Percentiles rank a stretch among this genome's conserved stretches.
These are phyloP conservation scores for Pangasius sanitwongsei DNA, from an alignment of 2,797 vertebrate genomes.

Conservation along the genomic window DNA sequence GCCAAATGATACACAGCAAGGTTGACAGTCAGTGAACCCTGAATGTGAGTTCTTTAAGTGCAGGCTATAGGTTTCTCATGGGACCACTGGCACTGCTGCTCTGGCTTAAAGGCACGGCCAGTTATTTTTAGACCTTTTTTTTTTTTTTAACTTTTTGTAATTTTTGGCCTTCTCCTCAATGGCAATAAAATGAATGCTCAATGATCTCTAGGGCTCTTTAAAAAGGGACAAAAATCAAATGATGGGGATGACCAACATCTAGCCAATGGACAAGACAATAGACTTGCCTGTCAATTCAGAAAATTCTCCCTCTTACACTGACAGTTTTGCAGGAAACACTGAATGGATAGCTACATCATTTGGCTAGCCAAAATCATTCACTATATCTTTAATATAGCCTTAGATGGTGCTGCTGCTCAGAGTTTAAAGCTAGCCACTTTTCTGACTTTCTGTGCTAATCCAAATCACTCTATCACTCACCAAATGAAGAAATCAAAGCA, in stretches of 20 bases:
- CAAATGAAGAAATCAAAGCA: not conserved
- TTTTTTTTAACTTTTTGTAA: not conserved
- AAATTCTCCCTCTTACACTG: not conserved
- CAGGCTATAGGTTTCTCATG: not conserved
- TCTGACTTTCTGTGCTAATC: not conserved
- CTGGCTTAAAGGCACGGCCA: not conserved
- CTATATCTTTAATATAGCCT: slow-evolving; percentile 35
- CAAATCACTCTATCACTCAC: not conserved
- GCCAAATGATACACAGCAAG: not conserved
- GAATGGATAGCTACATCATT: not conserved
- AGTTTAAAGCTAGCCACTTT: slow-evolving; percentile 15
- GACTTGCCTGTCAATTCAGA: not conserved
- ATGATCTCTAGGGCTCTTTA: not conserved
- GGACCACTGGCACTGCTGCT: not conserved
- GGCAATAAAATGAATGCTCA: not conserved
- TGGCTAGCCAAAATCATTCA: not conserved
- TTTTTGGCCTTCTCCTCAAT: not conserved
- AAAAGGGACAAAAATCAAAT: not conserved
- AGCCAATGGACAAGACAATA: not conserved
- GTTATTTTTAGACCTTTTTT: not conserved
- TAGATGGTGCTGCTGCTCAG: slow-evolving; percentile 28
- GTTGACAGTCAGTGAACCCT: slow-evolving; percentile 2
- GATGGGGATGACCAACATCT: not conserved
- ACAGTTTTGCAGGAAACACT: not conserved
- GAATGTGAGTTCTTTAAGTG: slow-evolving; percentile 11